These are phyloP conservation scores for Calliphora vicina DNA, from an alignment of 1,140 invertebrate species.

Conservation along the genomic window DNA sequence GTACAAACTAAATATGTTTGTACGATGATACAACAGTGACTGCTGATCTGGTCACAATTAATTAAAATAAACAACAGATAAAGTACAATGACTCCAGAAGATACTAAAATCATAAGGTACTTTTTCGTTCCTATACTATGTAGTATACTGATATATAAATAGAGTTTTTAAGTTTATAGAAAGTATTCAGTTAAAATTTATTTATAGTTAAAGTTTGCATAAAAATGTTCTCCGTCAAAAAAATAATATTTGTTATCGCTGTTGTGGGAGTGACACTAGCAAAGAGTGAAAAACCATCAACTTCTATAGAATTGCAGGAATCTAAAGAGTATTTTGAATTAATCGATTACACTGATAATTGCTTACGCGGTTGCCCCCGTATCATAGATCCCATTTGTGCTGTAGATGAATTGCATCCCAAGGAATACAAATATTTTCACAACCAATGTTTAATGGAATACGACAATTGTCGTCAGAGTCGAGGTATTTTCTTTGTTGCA, in stretches of 20 bases:
- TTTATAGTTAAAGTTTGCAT: not conserved
- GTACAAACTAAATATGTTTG: not conserved
- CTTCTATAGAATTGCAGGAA: not conserved
- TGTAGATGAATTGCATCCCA: not conserved
- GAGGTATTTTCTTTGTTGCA: conserved; percentile 4
- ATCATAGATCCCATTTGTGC: conserved; percentile 41
- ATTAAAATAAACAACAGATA: not conserved
- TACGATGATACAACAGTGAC: not conserved
- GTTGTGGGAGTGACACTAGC: not conserved
- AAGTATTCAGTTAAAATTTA: not conserved
- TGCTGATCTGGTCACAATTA: not conserved
- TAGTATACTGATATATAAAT: not conserved
- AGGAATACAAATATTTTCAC: conserved; percentile 37
- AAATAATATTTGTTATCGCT: not conserved
- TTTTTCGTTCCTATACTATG: not conserved
- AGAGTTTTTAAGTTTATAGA: not conserved
- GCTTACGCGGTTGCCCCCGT: conserved; percentile 20
- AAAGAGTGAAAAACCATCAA: not conserved
- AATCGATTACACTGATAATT: not conserved
- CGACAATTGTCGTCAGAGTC: conserved; percentile 34
- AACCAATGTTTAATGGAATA: conserved; percentile 37
- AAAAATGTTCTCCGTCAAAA: not conserved
- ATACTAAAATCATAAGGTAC: not conserved
- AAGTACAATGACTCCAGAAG: not conserved
- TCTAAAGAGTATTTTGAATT: not conserved